Conservation (phyloP, 2,888 invertebrate genomes). For the Tuta absoluta region DNA sequence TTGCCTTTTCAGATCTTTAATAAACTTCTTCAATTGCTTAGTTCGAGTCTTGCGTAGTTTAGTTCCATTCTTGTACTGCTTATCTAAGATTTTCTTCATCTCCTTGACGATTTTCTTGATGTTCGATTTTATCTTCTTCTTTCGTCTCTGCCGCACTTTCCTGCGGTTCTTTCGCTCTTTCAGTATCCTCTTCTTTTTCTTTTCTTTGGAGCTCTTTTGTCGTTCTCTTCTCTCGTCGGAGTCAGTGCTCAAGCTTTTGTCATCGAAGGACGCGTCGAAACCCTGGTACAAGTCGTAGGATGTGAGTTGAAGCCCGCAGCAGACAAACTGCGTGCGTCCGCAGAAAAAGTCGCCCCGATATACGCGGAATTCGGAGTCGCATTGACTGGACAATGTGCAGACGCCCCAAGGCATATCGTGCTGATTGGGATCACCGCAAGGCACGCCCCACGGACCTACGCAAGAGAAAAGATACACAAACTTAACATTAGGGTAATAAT, state of each 20-base stretch:
- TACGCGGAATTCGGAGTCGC: slow-evolving; percentile 65
- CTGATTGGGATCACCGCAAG: slow-evolving; percentile 70
- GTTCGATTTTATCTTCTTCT: slow-evolving; percentile 55
- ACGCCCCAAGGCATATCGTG: slow-evolving; percentile 71
- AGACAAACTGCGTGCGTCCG: slow-evolving; percentile 62
- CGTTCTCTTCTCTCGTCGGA: slow-evolving; percentile 47
- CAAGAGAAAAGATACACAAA: slow-evolving; percentile 23
- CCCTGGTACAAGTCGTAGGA: slow-evolving; percentile 68
- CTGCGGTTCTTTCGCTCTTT: slow-evolving; percentile 45
- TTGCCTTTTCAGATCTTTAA: slow-evolving; percentile 58
- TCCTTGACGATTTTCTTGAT: slow-evolving; percentile 58
- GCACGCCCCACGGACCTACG: slow-evolving; percentile 70
- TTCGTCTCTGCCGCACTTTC: slow-evolving; percentile 48
- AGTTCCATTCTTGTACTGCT: slow-evolving; percentile 57
- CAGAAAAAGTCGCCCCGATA: slow-evolving; percentile 68
- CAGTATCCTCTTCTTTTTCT: slow-evolving; percentile 38
- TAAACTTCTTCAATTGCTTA: slow-evolving; percentile 61
- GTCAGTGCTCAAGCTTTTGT: slow-evolving; percentile 54
- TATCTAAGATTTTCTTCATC: slow-evolving; percentile 58
- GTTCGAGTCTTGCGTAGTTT: slow-evolving; percentile 57
- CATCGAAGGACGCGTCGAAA: slow-evolving; percentile 63
- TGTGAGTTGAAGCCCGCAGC: slow-evolving; percentile 60
- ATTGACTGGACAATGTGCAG: slow-evolving; percentile 63
- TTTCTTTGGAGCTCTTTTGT: slow-evolving; percentile 41
- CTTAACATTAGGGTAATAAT: too few relatives aligned